Conservation (phyloP, 2,888 invertebrate genomes). For the Oxystoma pomonae region DNA sequence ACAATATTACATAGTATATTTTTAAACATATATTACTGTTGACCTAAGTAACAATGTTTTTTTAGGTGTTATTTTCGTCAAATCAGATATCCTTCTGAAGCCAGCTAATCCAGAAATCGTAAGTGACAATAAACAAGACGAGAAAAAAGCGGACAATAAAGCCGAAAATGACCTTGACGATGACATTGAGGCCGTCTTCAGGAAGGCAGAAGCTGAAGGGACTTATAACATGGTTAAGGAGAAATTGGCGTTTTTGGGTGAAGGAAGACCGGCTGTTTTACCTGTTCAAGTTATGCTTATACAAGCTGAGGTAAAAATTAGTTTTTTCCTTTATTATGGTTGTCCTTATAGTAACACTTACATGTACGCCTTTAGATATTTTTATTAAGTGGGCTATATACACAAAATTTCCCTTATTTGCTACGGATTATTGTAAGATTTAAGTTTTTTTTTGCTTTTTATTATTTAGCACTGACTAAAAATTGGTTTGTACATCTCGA, state of each 20-base stretch:
- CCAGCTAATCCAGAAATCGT: conserved; percentile 25
- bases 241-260: conserved; percentile 56
- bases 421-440: no score
- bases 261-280: conserved; percentile 52
- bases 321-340: no score
- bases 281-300: conserved; percentile 59
- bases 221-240: conserved; percentile 51
- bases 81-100: conserved; percentile 35
- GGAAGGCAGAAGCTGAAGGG: conserved; percentile 40
- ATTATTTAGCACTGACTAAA: no score
- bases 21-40: no score
- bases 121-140: neutral
- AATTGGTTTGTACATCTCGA: no score
- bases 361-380: no score
- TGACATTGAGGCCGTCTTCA: neutral
- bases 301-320: conserved; percentile 60
- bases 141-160: conserved; percentile 20
- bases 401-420: no score
- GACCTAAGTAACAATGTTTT: no score
- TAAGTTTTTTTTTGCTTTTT: no score
- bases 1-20: no score
- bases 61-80: conserved; percentile 38
- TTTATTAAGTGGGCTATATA: no score
- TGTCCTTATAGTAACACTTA: no score
- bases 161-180: conserved; percentile 18